A percentile compares a stretch with the other conserved stretches of the same genome.
Conservation (phyloP, 2,797 vertebrate species). For the Bovichtus diacanthus region DNA sequence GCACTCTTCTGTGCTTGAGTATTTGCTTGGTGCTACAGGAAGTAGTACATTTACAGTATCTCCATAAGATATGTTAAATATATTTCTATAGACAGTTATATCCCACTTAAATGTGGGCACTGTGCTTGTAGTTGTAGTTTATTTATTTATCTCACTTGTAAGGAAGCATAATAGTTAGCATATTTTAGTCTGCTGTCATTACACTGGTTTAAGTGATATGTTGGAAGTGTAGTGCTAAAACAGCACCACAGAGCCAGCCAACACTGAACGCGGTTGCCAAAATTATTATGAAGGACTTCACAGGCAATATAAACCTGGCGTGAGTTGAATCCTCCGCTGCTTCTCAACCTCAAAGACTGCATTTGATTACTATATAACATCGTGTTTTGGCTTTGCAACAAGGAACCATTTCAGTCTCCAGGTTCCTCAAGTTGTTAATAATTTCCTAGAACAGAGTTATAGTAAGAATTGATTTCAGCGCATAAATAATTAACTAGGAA, state of each 20-base stretch:
- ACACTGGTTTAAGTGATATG: conserved; percentile 37
- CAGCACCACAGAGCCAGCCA: conserved; percentile 31
- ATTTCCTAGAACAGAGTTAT: background rate
- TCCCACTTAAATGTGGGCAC: background rate
- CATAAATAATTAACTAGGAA: background rate
- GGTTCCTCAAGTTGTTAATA: background rate
- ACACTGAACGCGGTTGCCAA: conserved; percentile 21
- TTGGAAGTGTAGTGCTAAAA: conserved; percentile 52
- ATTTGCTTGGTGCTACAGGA: background rate
- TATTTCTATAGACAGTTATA: conserved; percentile 6
- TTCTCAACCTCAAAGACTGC: conserved; percentile 20
- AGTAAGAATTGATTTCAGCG: background rate
- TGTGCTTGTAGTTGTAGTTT: background rate
- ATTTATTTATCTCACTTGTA: conserved; percentile 14
- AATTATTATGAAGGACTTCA: conserved; percentile 19
- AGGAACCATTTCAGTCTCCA: background rate
- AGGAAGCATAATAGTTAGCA: conserved; percentile 37
- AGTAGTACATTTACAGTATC: background rate
- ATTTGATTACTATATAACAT: conserved; percentile 20
- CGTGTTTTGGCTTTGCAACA: background rate
- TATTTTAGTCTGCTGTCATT: conserved; percentile 49
- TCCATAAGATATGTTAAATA: background rate
- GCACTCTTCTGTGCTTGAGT: background rate
- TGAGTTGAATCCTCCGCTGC: conserved; percentile 13
- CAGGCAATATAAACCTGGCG: conserved; percentile 9